Percentiles rank a stretch among this genome's conserved stretches.
Conservation (phyloP, 2,797 vertebrate genomes). For the Microtus agrestis region DNA sequence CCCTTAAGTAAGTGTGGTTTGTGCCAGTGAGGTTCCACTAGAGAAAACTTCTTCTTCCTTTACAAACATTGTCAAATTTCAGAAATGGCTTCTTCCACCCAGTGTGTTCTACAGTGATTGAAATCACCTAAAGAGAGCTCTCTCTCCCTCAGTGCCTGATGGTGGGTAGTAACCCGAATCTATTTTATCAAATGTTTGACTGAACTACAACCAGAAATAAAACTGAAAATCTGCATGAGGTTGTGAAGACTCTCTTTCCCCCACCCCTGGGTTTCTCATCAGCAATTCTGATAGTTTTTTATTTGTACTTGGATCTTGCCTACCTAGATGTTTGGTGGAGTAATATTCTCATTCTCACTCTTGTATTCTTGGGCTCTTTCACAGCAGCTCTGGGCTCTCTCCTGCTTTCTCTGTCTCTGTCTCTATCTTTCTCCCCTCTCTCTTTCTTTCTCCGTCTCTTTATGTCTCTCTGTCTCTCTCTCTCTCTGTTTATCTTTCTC, state of each 20-base stretch:
- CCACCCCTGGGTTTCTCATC: not conserved
- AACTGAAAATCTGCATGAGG: not conserved
- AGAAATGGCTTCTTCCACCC: not conserved
- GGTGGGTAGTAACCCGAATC: not conserved
- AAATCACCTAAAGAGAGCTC: not conserved
- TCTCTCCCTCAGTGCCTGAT: not conserved
- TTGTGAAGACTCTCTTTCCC: not conserved
- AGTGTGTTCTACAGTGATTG: not conserved
- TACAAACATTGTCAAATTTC: not conserved
- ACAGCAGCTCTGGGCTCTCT: not conserved
- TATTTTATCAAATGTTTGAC: not conserved
- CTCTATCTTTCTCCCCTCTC: rapidly evolving
- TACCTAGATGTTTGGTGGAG: not conserved
- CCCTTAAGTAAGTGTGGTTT: not conserved
- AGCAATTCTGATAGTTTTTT: not conserved
- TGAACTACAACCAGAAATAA: not conserved
- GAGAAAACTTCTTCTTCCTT: not conserved
- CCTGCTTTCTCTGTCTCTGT: not conserved
- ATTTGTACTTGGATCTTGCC: not conserved
- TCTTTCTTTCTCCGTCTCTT: too few species aligned
- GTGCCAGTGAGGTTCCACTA: too few species aligned
- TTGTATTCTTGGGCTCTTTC: not conserved
- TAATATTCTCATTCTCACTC: not conserved
- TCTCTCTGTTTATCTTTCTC: rapidly evolving
- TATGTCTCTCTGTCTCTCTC: rapidly evolving